Conservation (phyloP, 2,888 invertebrate species). For the Tachina fera region DNA sequence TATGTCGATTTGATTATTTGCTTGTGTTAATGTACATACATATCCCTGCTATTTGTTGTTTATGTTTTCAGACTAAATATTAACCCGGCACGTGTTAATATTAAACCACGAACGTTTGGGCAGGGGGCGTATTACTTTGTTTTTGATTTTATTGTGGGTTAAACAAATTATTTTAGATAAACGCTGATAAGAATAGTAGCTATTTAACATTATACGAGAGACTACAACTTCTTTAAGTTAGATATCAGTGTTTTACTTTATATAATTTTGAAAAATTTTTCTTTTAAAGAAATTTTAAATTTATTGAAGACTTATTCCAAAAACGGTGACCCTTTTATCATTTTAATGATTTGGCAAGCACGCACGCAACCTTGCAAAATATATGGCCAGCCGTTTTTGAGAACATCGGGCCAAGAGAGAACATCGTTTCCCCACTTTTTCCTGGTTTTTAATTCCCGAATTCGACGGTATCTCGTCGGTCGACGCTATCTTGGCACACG, state of each 20-base stretch:
- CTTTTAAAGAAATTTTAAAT: too few relatives aligned
- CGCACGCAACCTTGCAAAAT: too few relatives aligned
- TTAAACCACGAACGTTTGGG: constrained; percentile 57
- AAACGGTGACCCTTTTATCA: too few relatives aligned
- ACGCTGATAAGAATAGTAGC: constrained; percentile 23
- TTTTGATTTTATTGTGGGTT: constrained; percentile 24
- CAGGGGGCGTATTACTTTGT: constrained; percentile 52
- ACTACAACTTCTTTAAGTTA: background rate
- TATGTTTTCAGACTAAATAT: constrained; percentile 61
- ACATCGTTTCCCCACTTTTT: too few relatives aligned
- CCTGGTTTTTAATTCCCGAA: too few relatives aligned
- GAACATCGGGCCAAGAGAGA: too few relatives aligned
- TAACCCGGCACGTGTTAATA: constrained; percentile 71
- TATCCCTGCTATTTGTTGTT: constrained; percentile 37
- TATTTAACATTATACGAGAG: background rate
- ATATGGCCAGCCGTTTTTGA: too few relatives aligned
- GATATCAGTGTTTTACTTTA: background rate
- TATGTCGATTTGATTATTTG: constrained; percentile 9
- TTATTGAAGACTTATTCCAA: too few relatives aligned
- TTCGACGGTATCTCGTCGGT: too few relatives aligned
- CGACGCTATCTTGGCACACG: too few relatives aligned
- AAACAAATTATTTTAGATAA: constrained; percentile 54
- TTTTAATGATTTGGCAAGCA: too few relatives aligned
- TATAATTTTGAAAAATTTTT: too few relatives aligned
- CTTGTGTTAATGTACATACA: constrained; percentile 16